Base-by-base conservation (phyloP, 1,140 invertebrate genomes). In the Psilanteris sp. region DNA sequence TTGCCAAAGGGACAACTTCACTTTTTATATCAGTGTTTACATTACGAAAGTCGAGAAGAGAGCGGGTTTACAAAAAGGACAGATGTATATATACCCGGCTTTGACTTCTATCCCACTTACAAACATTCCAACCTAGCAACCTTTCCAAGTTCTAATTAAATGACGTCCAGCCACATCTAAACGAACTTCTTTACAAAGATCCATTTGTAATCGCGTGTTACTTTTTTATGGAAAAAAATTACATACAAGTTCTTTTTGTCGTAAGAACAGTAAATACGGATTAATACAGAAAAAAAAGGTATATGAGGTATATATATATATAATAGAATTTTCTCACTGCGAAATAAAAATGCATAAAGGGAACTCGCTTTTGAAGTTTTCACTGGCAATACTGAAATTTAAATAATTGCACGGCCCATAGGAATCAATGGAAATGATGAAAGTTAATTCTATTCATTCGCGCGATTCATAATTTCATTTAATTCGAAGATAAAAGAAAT, bases 1-100 rank as follows among this genome's bases (percentile, higher is more conserved):
- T 66, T 48, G 52, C 52, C 54, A 74, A 74, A 74, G 70, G 59
- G 70, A 46, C 61, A 74, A 74, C 70, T 74, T 66, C 52, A 74
- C 37, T 61, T 66, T 74, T 74, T 66, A 64, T 66, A 74, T 66
- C 48, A 44, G 46, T 74, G 70, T 74, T 74, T 74, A 61, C 59
- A 59, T 46, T 74, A 26, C 46, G 52, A 59, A 66, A 62, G 39
- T 72, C 48, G 48, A 72, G 43, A 29, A 64, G 52, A 32, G 70
- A 46, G 50, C 57, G n/a, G 32, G 41, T 73, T 34, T 62, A 37
- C 59, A 59, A 73, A 64, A 62, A 62, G 43, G 32, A 55, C 15
- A 44, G 59, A 66, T 43, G 70, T 61, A 57, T 55, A 39, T 57
- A 57, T 54, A 46, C 44, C 29, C 18, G 15, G n/a, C 52, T 73